Evolutionary conservation across 1,140 invertebrate genomes (phyloP), one percentile per base, ranked within the genome.

Genomic region (Chrysomallon squamiferum): DNA sequence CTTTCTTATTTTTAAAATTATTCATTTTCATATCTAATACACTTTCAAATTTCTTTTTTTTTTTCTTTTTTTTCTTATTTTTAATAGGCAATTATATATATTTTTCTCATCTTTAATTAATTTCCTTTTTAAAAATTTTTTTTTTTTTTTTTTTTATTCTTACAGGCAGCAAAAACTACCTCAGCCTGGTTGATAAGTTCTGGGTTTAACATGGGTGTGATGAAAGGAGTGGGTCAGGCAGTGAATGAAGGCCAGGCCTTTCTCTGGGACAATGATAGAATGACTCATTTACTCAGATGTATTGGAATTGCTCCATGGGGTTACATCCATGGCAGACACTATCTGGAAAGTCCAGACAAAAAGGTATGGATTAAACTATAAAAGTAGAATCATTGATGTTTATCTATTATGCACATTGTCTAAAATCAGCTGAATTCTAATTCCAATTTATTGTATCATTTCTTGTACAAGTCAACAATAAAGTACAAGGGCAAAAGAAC

Each of bases 301-400:
- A 95, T 99, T 78, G 97, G 96, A 50, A 96, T 99, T 68, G 94
- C 95, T 5, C 96, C 97, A 3, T 99, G 96, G 96, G 96, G 96
- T 45, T 94, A 98, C 80, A 91, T 99, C 27, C 94, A 97, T 81
- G 93, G 95, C 78, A 92, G 94, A 79, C 90, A 94, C 69, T 93
- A 95, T 78, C 88, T 98, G 6, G 89, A 97, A 69, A 79, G 78
- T 20, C 29, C 50, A n/a, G 50, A 54, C 25, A 22, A 22, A 54
- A 54, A 15, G 50, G 50, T 54, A 54, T 27, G 3, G 50, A 54
- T 27, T 54, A 27, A 20, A 20, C 29, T 20, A 13, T 20, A 30
- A 54, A 6, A 20, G 2, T 1, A 11, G 25, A 18, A 5, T 20
- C n/a, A 47, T 20, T 47, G 25, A 47, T 47, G 15, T 47, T 1